Evolutionary conservation across 2,113 vertebrate genomes (phyloP), one percentile per base, ranked within the genome.

Genomic region (Tricholaema leucomelas): DNA sequence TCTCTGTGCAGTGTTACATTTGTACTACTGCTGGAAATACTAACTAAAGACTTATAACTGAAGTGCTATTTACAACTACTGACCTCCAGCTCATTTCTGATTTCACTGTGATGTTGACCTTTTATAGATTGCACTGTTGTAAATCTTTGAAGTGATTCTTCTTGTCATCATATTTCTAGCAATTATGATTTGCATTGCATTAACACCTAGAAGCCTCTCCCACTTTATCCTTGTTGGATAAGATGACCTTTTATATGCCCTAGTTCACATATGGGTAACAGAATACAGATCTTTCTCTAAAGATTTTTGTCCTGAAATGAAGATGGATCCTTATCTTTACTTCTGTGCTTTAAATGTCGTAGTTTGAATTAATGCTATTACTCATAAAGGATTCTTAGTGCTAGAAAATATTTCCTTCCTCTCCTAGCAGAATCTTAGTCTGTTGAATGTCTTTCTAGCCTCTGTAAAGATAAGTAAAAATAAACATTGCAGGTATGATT

Each of bases 181-280:
- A 95, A 92, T 96, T 94, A 91, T 89, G 85, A 93, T 91, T 94
- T 95, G 85, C 76, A 90, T 94, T 91, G n/a, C 81, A 93, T 87
- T 95, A 95, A 56, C 58, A 92, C 89, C 72, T 95, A 82, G 84
- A 91, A 94, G 72, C 72, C 38, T 87, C 64, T 89, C 79, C 85
- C 55, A 79, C 75, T 60, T 91, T 87, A 89, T 42, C 40, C 67
- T 89, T 85, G 67, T 93, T 93, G 79, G 82, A 76, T 85, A 87
- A 85, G 84, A 95, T 90, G 87, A 91, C 88, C 83, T 87, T 94
- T 90, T 88, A 74, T 89, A 83, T 88, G 56, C 35, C 31, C 69
- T 85, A 70, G 70, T 91, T 95, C 90, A 77, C 54, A 83, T 71
- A 81, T 0, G 1, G 52, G 48, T 83, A 96, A 48, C 60, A 74